phyloP scores from a whole-genome alignment of 1,140 invertebrate genomes.

The Scaptodrosophila lebanonensis region DNA sequence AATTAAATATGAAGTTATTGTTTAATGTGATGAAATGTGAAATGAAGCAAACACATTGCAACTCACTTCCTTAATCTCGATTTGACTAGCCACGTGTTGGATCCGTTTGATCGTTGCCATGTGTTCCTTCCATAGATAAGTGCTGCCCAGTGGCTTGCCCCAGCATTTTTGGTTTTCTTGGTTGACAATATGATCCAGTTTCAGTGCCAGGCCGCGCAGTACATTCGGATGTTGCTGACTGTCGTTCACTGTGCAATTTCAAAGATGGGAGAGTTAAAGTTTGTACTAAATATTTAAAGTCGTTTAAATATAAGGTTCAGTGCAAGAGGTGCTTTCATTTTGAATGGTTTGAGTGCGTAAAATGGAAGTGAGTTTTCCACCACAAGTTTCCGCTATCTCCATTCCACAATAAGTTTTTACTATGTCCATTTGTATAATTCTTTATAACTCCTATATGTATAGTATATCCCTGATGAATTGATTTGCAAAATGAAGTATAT shows the following conservation, averaged over 20 bases:
- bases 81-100: slow-evolving; percentile 87
- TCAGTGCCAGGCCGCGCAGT: slow-evolving; percentile 85
- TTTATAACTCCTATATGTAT: too few species aligned
- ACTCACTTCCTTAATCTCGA: slow-evolving; percentile 85
- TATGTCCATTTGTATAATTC: too few species aligned
- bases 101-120: slow-evolving; percentile 89
- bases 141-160: slow-evolving; percentile 92
- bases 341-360: too few species aligned
- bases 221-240: slow-evolving; percentile 93
- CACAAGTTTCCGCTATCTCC: too few species aligned
- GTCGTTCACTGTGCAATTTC: slow-evolving; percentile 84
- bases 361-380: too few species aligned
- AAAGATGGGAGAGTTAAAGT: not conserved
- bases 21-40: not conserved
- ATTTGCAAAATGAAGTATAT: too few species aligned
- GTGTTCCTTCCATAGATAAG: slow-evolving; percentile 93
- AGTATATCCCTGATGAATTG: too few species aligned
- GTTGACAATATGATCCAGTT: slow-evolving; percentile 84
- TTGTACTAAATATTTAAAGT: not conserved
- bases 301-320: too few species aligned
- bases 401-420: too few species aligned
- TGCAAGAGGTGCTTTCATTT: too few species aligned
- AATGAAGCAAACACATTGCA: not conserved
- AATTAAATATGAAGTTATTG: slow-evolving; percentile 39
- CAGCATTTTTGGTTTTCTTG: slow-evolving; percentile 84